phyloP scores from a whole-genome alignment of 2,797 vertebrate genomes.

The Thamnophis elegans region DNA sequence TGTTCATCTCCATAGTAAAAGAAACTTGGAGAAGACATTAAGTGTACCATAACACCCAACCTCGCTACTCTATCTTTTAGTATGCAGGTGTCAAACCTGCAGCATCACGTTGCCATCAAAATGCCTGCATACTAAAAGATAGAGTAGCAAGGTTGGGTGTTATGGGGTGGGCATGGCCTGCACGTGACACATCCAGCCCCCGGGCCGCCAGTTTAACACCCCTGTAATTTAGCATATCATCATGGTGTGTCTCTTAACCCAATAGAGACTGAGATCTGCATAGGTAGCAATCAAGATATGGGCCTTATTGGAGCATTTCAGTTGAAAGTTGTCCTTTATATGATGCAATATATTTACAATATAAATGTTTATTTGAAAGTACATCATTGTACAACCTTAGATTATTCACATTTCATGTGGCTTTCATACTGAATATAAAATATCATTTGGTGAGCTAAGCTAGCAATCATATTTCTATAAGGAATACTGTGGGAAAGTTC shows the following conservation, averaged over 20 bases:
- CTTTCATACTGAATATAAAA: neutral
- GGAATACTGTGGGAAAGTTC: neutral
- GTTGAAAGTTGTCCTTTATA: neutral
- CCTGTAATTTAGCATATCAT: neutral
- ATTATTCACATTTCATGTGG: neutral
- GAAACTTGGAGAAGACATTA: neutral
- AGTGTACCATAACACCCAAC: neutral
- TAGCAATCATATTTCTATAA: neutral
- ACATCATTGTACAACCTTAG: neutral
- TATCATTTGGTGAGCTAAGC: neutral
- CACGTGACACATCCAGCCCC: too few species aligned
- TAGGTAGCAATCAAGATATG: neutral
- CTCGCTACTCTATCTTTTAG: neutral
- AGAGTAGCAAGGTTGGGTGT: too few species aligned
- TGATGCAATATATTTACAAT: neutral
- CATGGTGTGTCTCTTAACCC: neutral
- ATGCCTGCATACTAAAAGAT: too few species aligned
- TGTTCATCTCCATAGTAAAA: neutral
- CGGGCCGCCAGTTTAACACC: too few species aligned
- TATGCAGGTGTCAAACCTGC: too few species aligned
- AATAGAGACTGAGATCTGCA: neutral
- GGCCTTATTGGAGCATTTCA: neutral
- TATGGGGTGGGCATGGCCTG: too few species aligned
- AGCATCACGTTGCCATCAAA: too few species aligned
- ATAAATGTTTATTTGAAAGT: neutral